Base-by-base conservation (phyloP, 2,113 vertebrate genomes). In the Eira barbara region DNA sequence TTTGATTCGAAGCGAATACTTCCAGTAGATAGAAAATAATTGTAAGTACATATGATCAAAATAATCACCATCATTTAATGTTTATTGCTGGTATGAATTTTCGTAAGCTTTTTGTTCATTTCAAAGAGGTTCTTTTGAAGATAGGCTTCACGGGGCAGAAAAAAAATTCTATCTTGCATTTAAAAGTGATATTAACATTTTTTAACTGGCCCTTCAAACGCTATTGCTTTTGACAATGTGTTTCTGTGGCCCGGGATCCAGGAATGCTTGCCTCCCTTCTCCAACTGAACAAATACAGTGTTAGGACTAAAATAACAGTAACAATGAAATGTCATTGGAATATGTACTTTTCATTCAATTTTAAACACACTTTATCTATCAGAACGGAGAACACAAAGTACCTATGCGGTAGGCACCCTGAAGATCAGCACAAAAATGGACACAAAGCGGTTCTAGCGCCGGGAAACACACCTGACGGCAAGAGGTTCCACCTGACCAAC, bases 401-500 rank as follows among this genome's bases (percentile, higher is more conserved):
- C 29, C 5, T 27, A 7, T 3, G 74, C 6, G 10, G 49, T 1
- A 2, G 23, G 4, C 42, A 57, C 63, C 18, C 12, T 5, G 69
- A 21, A n/a, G 34, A 69, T 10, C 27, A 65, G 31, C 2, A 4
- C 6, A n/a, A n/a, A 73, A n/a, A 74, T 2, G 63, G 34, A 47
- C 45, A 42, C 34, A 4, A 34, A 47, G 61, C 23, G 20, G 34
- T 25, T 7, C 23, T 1, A 17, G 18, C 61, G 29, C 29, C n/a
- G 10, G 61, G 69, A 57, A 49, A 15, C 0, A n/a, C 36, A 31
- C 36, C 27, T 10, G 20, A 7, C 3, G 25, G n/a, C 7, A 1
- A 23, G 76, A 36, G 42, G 9, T n/a, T 31, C 11, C 6, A 1
- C 2, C 31, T 1, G 0, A 55, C 15, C 18, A 4, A n/a, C 2